Conservation (phyloP, 2,888 invertebrate genomes). For the Hemaris fuciformis region DNA sequence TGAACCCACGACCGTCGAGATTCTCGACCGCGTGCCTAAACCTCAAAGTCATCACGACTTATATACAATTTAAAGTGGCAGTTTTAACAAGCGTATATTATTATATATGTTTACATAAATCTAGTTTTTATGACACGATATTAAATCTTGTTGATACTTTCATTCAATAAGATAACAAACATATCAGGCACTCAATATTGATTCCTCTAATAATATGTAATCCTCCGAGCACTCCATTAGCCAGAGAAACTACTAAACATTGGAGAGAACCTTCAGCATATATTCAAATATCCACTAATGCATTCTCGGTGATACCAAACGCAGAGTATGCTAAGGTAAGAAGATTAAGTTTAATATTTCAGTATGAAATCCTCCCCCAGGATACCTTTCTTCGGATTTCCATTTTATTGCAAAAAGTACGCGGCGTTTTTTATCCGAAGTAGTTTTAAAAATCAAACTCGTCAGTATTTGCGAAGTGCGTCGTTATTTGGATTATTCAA, state of each 20-base stretch:
- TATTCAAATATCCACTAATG: constrained; percentile 39
- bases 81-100: too few species aligned
- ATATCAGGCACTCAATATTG: not conserved
- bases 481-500: not conserved
- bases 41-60: too few species aligned
- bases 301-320: constrained; percentile 11
- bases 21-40: too few species aligned
- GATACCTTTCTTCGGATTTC: constrained; percentile 45
- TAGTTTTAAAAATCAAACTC: constrained; percentile 11
- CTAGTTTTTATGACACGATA: too few species aligned
- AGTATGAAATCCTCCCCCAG: constrained; percentile 29
- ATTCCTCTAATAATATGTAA: not conserved
- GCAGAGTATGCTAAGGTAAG: constrained; percentile 39
- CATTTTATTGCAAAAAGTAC: constrained; percentile 55
- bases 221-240: not conserved
- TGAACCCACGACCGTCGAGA: too few species aligned
- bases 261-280: not conserved
- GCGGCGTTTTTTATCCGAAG: not conserved
- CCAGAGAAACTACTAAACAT: not conserved
- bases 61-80: too few species aligned
- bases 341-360: constrained; percentile 62
- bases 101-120: too few species aligned
- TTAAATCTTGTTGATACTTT: too few species aligned
- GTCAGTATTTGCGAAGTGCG: not conserved
- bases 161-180: not conserved